These are phyloP conservation scores for Trichomycterus rosablanca DNA, from an alignment of 2,113 vertebrate genomes.

Conservation along the genomic window DNA sequence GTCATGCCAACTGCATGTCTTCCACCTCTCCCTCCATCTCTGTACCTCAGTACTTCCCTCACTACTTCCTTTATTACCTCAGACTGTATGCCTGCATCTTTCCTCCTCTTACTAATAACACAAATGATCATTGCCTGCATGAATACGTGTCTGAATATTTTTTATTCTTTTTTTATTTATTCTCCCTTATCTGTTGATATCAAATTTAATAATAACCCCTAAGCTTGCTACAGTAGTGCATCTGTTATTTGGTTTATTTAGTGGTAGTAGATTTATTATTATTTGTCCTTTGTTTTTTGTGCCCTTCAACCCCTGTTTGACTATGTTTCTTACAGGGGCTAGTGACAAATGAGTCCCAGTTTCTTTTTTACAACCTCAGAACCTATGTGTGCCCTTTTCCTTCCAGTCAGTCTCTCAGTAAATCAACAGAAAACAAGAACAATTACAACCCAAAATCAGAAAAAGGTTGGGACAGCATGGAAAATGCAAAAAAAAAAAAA, in stretches of 20 bases:
- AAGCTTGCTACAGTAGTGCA: slow-evolving; percentile 24
- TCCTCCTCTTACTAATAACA: slow-evolving; percentile 16
- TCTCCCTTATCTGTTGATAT: slow-evolving; percentile 37
- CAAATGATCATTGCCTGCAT: slow-evolving; percentile 33
- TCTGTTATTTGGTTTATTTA: slow-evolving; percentile 35
- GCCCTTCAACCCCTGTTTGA: slow-evolving; percentile 21
- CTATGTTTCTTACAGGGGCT: slow-evolving; percentile 16
- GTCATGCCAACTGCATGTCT: slow-evolving; percentile 58
- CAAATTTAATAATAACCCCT: slow-evolving; percentile 29
- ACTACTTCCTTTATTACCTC: slow-evolving; percentile 4
- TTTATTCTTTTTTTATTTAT: slow-evolving; percentile 52
- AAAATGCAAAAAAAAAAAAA: too few species aligned
- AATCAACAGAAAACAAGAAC: slow-evolving; percentile 15
- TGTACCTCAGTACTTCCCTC: too few species aligned
- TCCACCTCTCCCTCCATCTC: too few species aligned
- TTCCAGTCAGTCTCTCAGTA: slow-evolving; percentile 4
- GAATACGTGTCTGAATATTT: slow-evolving; percentile 40
- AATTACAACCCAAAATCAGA: too few species aligned
- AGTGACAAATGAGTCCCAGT: background rate
- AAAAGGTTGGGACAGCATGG: too few species aligned
- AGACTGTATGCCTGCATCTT: slow-evolving; percentile 26
- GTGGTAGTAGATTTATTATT: slow-evolving; percentile 31
- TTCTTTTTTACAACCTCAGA: background rate
- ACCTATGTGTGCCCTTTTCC: background rate
- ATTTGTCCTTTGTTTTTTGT: slow-evolving; percentile 9